Percentiles rank a stretch among this genome's conserved stretches.
Conservation (phyloP, 2,113 vertebrate genomes). For the Stegastes partitus region DNA sequence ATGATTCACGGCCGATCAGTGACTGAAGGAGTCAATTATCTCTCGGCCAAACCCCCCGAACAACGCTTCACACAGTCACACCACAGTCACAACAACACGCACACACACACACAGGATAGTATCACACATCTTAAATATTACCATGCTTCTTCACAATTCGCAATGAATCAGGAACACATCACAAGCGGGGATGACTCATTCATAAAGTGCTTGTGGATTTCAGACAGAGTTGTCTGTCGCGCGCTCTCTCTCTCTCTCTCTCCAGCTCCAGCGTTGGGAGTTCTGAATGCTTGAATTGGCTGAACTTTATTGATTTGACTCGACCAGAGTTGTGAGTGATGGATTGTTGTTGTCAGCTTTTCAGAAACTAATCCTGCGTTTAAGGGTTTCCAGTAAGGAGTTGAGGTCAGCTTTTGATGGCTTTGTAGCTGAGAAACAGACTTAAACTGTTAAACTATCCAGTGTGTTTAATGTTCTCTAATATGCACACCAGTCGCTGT, state of each 20-base stretch:
- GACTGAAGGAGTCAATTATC: constrained; percentile 54
- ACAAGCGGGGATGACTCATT: constrained; percentile 69
- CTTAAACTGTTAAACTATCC: constrained; percentile 35
- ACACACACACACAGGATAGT: constrained; percentile 8
- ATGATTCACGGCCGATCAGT: constrained; percentile 70
- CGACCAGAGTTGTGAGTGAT: constrained; percentile 55
- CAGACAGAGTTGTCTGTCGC: constrained; percentile 44
- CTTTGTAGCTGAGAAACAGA: constrained; percentile 27
- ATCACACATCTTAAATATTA: constrained; percentile 48
- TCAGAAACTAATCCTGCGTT: constrained; percentile 34
- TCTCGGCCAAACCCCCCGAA: background rate
- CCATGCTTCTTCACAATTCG: constrained; percentile 28
- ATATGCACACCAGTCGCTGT: constrained; percentile 4
- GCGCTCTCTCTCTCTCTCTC: constrained; percentile 27
- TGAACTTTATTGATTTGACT: constrained; percentile 58
- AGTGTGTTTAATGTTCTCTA: constrained; percentile 43
- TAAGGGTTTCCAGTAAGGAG: constrained; percentile 39
- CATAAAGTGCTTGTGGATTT: constrained; percentile 59
- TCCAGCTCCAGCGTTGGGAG: constrained; percentile 44
- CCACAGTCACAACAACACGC: background rate
- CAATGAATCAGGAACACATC: constrained; percentile 57
- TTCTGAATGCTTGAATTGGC: constrained; percentile 45
- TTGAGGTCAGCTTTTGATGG: constrained; percentile 34
- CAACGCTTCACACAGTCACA: constrained; percentile 5
- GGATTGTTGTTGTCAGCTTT: constrained; percentile 57